Percentiles rank a stretch among this genome's conserved stretches.
phyloP scores from a whole-genome alignment of 1,140 invertebrate genomes.

The Eulimnadia texana region DNA sequence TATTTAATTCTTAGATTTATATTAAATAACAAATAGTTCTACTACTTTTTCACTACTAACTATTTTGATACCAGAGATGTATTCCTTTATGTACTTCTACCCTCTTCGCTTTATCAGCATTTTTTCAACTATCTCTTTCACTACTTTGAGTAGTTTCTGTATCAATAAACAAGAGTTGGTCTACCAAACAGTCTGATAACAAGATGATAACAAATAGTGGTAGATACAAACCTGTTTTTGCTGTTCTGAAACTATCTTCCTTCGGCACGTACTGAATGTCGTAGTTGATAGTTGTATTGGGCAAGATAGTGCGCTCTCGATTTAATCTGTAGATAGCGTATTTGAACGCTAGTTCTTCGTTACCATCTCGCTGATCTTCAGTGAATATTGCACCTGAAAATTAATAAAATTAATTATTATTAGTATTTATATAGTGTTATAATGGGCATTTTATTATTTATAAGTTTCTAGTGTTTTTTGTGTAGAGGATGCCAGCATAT shows the following conservation, averaged over 20 bases:
- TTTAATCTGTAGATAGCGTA: constrained; percentile 85
- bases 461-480: too few relatives aligned
- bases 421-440: too few relatives aligned
- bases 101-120: neutral
- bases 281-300: constrained; percentile 73
- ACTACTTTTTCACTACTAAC: too few relatives aligned
- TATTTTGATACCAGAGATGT: too few relatives aligned
- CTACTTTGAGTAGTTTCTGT: neutral
- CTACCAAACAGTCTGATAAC: too few relatives aligned
- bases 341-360: constrained; percentile 74
- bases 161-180: too few relatives aligned
- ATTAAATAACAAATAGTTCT: too few relatives aligned
- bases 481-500: too few relatives aligned
- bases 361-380: constrained; percentile 69
- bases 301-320: constrained; percentile 61
- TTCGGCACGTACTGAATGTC: constrained; percentile 77
- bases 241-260: constrained; percentile 76
- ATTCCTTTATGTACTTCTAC: neutral
- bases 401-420: constrained; percentile 7
- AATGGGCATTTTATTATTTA: too few relatives aligned
- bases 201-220: constrained; percentile 9
- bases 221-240: constrained; percentile 60
- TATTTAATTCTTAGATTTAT: too few relatives aligned
- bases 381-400: constrained; percentile 76
- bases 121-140: neutral